Conservation (phyloP, 1,140 invertebrate genomes). For the Plodia interpunctella region DNA sequence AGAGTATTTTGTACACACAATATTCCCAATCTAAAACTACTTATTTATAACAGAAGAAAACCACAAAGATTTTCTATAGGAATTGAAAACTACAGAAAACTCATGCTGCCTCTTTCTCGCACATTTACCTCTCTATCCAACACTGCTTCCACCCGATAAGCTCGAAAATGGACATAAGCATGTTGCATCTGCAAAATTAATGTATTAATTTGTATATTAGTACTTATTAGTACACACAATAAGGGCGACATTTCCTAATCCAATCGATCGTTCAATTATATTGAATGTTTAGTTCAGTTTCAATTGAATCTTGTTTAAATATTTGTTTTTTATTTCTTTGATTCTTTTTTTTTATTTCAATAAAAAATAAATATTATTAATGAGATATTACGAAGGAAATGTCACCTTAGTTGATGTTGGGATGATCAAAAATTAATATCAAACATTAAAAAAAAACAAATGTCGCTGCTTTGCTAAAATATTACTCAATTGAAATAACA, state of each 20-base stretch:
- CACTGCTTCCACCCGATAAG: conserved; percentile 77
- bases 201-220: conserved; percentile 33
- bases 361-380: no score
- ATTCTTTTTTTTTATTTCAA: no score
- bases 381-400: no score
- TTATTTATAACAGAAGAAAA: not conserved
- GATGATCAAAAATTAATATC: no score
- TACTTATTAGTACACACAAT: conserved; percentile 28
- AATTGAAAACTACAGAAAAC: conserved; percentile 10
- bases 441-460: not conserved
- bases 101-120: conserved; percentile 67
- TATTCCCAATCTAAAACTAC: no score
- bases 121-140: conserved; percentile 79
- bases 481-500: no score
- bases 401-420: no score
- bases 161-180: conserved; percentile 77
- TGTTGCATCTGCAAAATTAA: conserved; percentile 76
- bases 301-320: no score
- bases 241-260: not conserved
- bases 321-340: no score
- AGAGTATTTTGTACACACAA: no score
- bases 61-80: not conserved
- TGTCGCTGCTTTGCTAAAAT: not conserved
- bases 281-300: not conserved
- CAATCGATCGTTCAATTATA: not conserved